These are phyloP conservation scores for Phalanger gymnotis DNA, from an alignment of 2,797 vertebrate genomes.

Conservation along the genomic window DNA sequence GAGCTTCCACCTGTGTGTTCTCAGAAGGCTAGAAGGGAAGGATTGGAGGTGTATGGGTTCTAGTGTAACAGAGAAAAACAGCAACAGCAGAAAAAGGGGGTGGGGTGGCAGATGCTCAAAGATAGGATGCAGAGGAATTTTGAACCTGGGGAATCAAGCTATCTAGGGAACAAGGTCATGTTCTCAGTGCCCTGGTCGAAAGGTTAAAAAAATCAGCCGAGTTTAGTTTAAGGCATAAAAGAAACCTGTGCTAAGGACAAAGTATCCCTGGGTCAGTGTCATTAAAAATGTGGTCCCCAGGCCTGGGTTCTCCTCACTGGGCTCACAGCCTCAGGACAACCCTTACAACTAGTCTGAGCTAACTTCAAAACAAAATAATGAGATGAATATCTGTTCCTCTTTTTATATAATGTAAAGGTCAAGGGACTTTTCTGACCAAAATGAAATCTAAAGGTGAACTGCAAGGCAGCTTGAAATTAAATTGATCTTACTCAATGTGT, in stretches of 20 bases:
- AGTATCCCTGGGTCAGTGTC: neutral
- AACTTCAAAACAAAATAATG: conserved; percentile 60
- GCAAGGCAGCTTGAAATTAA: conserved; percentile 55
- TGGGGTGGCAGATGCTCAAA: neutral
- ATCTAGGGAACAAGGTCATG: neutral
- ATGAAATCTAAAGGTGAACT: conserved; percentile 58
- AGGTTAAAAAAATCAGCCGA: neutral
- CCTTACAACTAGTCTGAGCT: neutral
- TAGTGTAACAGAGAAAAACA: neutral
- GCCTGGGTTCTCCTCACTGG: neutral
- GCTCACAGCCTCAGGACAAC: neutral
- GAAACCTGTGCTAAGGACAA: neutral
- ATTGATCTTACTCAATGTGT: conserved; percentile 1
- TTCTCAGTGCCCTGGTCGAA: neutral
- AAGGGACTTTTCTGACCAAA: conserved; percentile 27
- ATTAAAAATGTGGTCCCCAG: neutral
- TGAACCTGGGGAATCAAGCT: neutral
- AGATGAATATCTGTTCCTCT: conserved; percentile 39
- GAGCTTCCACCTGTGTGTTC: neutral
- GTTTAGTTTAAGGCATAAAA: neutral
- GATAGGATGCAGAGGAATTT: neutral
- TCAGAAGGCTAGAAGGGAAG: neutral
- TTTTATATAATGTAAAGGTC: conserved; percentile 64
- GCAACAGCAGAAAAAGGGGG: neutral
- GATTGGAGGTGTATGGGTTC: neutral